Evolutionary conservation across 2,888 invertebrate genomes (phyloP).

Genomic region (Dryobotodes eremita): DNA sequence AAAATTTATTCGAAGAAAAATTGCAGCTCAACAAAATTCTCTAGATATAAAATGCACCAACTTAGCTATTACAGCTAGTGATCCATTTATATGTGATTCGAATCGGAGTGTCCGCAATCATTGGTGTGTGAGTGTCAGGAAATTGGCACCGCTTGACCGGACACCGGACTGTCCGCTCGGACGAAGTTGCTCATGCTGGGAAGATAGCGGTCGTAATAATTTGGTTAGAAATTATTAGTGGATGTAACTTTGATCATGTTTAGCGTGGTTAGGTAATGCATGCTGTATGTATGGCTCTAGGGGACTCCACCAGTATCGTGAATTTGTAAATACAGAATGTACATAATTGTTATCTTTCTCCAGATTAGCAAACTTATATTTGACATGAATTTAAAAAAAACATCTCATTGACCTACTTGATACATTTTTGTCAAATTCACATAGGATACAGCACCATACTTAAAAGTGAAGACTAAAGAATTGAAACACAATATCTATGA

Average conservation of each 20-base stretch:
- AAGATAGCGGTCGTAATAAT: slow-evolving; percentile 66
- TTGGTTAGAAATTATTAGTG: slow-evolving; percentile 61
- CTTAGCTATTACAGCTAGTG: slow-evolving; percentile 40
- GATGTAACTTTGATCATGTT: slow-evolving; percentile 32
- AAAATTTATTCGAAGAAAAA: background rate
- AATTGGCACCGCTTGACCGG: slow-evolving; percentile 81
- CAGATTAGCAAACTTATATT: background rate
- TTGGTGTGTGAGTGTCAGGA: slow-evolving; percentile 76
- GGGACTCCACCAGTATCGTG: too few species aligned
- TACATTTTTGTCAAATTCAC: too few species aligned
- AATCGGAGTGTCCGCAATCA: slow-evolving; percentile 61
- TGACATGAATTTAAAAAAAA: background rate
- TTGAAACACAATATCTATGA: background rate
- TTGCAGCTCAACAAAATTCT: background rate
- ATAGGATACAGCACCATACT: background rate
- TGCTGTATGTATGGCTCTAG: background rate
- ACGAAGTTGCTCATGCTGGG: slow-evolving; percentile 64
- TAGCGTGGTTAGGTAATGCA: background rate
- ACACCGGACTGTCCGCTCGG: slow-evolving; percentile 69
- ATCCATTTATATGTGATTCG: slow-evolving; percentile 65
- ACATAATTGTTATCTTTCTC: background rate
- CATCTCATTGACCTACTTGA: background rate
- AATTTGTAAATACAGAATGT: background rate
- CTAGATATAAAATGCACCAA: slow-evolving; percentile 13
- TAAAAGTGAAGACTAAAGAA: background rate